Evolutionary conservation across 1,140 invertebrate species (phyloP), one percentile per base, ranked within the genome.

Genomic region (Drosophila orosa): DNA sequence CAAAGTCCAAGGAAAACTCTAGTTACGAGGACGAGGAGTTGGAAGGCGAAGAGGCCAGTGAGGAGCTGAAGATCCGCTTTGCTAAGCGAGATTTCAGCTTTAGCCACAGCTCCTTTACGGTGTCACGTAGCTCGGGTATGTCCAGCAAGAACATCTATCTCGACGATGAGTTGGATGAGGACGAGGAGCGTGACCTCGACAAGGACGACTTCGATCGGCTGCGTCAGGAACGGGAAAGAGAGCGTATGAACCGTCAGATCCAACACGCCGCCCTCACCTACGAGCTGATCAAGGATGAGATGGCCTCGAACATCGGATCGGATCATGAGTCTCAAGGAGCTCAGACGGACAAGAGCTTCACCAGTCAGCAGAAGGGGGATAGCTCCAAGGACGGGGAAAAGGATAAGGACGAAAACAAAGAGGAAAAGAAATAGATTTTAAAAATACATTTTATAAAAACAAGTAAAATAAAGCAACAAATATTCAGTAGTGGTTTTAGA

Each of bases 181-280:
- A 54, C 6, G 33, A 44, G 12, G 17, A 10, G 4, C 42, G 3
- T 0, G 44, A 35, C 29, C 6, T 5, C 19, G 15, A 24, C 7
- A 4, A 71, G 9, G 87, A 90, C 42, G 87, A 90, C 25, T 90
- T 90, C 5, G 82, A 83, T 22, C 74, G 65, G 0, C 25, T 90
- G 19, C 71, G 42, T 4, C 65, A 62, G 3, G 68, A 80, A 37
- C 77, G 87, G 5, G 66, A 90, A 15, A 61, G 61, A 5, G 66
- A 86, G 55, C 82, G 87, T 0, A 44, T 78, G 5, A 35, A 56
- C 7, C 63, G 87, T 1, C 79, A 87, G 33, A 40, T 78, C 5
- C 76, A 90, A 5, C 74, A 79, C 6, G 78, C 87, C 1, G 76
- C 72, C 33, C 56, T 86, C 35, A 60, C 87, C 24, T 56, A 74